Conservation (phyloP, 2,888 invertebrate species). For the Euplagia quadripunctaria region DNA sequence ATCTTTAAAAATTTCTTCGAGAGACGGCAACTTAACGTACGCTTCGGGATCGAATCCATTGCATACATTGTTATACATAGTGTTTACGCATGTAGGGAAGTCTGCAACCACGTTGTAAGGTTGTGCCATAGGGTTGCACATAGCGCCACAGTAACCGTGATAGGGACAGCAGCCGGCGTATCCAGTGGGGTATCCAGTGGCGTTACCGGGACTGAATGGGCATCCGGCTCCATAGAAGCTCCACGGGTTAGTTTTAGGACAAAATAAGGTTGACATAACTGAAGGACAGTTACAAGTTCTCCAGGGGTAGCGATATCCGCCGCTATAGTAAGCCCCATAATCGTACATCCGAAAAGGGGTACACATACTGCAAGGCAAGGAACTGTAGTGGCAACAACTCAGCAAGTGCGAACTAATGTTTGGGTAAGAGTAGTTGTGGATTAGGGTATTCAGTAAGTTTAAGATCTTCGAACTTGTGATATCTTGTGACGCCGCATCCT, state of each 20-base stretch:
- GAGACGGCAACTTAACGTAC: constrained; percentile 6
- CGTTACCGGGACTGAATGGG: not conserved
- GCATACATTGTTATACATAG: not conserved
- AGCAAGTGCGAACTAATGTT: constrained; percentile 19
- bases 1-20: constrained; percentile 7
- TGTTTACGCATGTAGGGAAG: not conserved
- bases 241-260: constrained; percentile 6
- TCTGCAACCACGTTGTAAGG: not conserved
- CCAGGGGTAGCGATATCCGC: constrained; percentile 34
- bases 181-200: not conserved
- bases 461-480: constrained; percentile 21
- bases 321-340: constrained; percentile 44
- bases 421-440: constrained; percentile 59
- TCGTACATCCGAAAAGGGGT: constrained; percentile 42
- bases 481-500: constrained; percentile 30
- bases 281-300: constrained; percentile 39
- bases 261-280: constrained; percentile 20
- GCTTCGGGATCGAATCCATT: not conserved
- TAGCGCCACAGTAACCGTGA: not conserved
- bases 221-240: constrained; percentile 1
- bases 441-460: constrained; percentile 23
- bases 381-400: not conserved
- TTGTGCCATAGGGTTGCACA: not conserved
- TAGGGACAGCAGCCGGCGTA: not conserved
- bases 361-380: constrained; percentile 17